Evolutionary conservation across 2,888 invertebrate genomes (phyloP).

Genomic region (Eupithecia vulgata): DNA sequence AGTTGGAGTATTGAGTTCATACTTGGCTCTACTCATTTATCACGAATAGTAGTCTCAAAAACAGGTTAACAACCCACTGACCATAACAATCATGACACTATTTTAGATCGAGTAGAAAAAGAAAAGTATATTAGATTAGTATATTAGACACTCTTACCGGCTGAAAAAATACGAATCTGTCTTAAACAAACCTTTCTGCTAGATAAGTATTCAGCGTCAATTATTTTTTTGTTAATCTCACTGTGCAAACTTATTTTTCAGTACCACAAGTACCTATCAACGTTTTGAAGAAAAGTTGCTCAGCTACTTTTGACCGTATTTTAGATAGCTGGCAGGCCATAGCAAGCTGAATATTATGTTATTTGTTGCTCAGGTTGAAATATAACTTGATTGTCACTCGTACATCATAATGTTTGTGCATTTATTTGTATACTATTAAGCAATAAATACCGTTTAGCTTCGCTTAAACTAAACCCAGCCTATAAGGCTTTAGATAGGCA

Average conservation of each 20-base stretch:
- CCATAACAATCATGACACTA: neutral
- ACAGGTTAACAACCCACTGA: slow-evolving; percentile 6
- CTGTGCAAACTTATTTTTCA: neutral
- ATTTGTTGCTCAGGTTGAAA: slow-evolving; percentile 23
- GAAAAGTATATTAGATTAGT: too few species aligned
- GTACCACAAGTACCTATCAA: neutral
- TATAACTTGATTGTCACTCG: slow-evolving; percentile 31
- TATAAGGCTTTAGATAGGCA: neutral
- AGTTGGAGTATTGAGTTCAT: slow-evolving; percentile 52
- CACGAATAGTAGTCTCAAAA: slow-evolving; percentile 46
- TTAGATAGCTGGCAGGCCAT: slow-evolving; percentile 1
- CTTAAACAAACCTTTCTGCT: too few species aligned
- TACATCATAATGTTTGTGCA: slow-evolving; percentile 29
- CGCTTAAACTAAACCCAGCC: slow-evolving; percentile 5
- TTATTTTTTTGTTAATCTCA: neutral
- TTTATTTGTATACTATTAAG: slow-evolving; percentile 17
- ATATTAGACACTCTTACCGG: neutral
- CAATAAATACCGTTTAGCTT: slow-evolving; percentile 20
- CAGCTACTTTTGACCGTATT: slow-evolving; percentile 13
- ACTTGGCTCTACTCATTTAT: slow-evolving; percentile 67
- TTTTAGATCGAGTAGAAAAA: too few species aligned
- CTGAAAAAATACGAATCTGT: neutral
- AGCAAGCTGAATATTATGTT: slow-evolving; percentile 23
- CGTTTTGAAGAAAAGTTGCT: neutral
- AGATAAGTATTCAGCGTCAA: neutral